phyloP scores from a whole-genome alignment of 2,113 vertebrate genomes.

The Fukomys damarensis region DNA sequence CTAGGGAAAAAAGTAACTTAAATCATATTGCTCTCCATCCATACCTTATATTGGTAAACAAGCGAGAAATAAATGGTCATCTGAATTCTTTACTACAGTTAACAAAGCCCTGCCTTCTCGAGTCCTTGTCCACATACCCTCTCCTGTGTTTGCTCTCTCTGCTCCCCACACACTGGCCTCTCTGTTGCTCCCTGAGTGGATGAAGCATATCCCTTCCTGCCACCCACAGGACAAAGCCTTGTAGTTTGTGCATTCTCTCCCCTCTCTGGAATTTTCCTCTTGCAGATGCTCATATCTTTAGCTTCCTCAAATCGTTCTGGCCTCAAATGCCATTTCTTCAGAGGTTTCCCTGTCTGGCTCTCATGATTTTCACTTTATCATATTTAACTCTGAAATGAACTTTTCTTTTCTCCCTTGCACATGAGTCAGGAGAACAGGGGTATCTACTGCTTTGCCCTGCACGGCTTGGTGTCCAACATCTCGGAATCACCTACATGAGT shows the following conservation, averaged over 20 bases:
- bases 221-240: background rate
- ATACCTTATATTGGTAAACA: background rate
- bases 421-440: background rate
- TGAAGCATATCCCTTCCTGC: background rate
- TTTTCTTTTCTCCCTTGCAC: background rate
- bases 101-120: background rate
- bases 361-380: background rate
- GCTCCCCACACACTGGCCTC: background rate
- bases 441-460: background rate
- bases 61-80: background rate
- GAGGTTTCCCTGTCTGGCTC: background rate
- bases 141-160: background rate
- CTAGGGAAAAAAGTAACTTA: background rate
- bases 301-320: background rate
- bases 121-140: too few species aligned
- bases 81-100: background rate
- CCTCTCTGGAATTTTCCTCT: background rate
- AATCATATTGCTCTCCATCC: background rate
- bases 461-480: background rate
- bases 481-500: background rate
- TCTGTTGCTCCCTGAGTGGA: background rate
- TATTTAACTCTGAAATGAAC: background rate
- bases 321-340: background rate
- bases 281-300: background rate
- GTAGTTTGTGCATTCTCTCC: background rate